These are phyloP conservation scores for Xiphias gladius DNA, from an alignment of 2,113 vertebrate genomes.

Conservation along the genomic window DNA sequence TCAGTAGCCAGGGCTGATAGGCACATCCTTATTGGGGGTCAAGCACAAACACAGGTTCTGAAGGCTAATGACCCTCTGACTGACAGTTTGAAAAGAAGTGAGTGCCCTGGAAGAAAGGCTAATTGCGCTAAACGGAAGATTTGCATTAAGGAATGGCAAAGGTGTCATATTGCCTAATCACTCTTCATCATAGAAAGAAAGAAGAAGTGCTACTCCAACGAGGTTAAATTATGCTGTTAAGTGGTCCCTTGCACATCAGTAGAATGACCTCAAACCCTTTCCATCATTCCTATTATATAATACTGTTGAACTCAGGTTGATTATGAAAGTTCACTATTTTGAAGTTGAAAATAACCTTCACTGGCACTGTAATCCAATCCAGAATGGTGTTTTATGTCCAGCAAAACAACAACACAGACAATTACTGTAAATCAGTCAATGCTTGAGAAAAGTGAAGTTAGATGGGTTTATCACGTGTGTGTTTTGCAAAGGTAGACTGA, in stretches of 20 bases:
- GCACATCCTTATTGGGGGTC: conserved; percentile 33
- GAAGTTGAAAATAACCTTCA: conserved; percentile 31
- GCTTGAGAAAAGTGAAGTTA: conserved; percentile 31
- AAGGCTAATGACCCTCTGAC: conserved; percentile 53
- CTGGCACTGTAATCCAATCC: conserved; percentile 16
- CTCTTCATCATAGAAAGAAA: conserved; percentile 68
- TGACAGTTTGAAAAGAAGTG: conserved; percentile 69
- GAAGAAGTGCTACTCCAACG: conserved; percentile 48
- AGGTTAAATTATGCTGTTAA: conserved; percentile 77
- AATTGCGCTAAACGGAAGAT: conserved; percentile 79
- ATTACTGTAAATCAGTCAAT: conserved; percentile 43
- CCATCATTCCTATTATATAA: conserved; percentile 33
- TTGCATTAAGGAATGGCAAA: conserved; percentile 78
- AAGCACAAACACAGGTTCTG: conserved; percentile 59
- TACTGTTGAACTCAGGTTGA: conserved; percentile 22
- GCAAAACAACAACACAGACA: conserved; percentile 31
- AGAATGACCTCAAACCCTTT: conserved; percentile 59
- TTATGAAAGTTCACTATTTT: conserved; percentile 31
- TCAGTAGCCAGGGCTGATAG: conserved; percentile 8
- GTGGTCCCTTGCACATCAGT: conserved; percentile 58
- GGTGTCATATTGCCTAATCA: conserved; percentile 71
- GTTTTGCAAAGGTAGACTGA: conserved; percentile 61
- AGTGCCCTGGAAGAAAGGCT: conserved; percentile 71
- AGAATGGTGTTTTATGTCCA: neutral
- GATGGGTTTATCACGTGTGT: conserved; percentile 41